Conservation (phyloP, 2,797 vertebrate species). For the Loris lydekkerianus region DNA sequence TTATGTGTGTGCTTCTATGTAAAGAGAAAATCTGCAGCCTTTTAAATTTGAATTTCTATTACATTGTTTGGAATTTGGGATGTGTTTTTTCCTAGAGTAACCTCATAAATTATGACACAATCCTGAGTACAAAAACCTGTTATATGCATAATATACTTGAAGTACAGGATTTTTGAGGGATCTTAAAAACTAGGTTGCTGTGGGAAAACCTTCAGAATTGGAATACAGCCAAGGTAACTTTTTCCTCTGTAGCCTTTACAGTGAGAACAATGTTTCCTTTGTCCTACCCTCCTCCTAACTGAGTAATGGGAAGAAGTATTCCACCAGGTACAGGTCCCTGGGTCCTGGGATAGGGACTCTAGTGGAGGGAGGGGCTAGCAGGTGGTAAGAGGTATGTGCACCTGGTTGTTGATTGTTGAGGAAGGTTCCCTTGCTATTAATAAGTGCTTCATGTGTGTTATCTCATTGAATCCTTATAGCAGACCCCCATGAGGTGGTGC, state of each 20-base stretch:
- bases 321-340: not conserved
- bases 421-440: not conserved
- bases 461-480: not conserved
- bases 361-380: not conserved
- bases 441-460: not conserved
- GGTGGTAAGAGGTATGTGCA: not conserved
- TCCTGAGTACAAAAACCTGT: not conserved
- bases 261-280: not conserved
- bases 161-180: not conserved
- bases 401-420: not conserved
- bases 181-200: not conserved
- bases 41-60: slow-evolving; percentile 16
- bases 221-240: not conserved
- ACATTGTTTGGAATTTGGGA: not conserved
- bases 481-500: not conserved
- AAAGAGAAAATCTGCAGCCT: not conserved
- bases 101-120: not conserved
- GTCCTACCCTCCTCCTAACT: not conserved
- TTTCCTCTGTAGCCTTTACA: not conserved
- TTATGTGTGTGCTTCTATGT: not conserved
- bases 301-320: not conserved
- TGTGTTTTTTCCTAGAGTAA: slow-evolving; percentile 31
- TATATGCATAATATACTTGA: not conserved
- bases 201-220: slow-evolving; percentile 11
- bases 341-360: not conserved